Conservation (phyloP, 2,113 vertebrate genomes). For the Patagioenas fasciata region DNA sequence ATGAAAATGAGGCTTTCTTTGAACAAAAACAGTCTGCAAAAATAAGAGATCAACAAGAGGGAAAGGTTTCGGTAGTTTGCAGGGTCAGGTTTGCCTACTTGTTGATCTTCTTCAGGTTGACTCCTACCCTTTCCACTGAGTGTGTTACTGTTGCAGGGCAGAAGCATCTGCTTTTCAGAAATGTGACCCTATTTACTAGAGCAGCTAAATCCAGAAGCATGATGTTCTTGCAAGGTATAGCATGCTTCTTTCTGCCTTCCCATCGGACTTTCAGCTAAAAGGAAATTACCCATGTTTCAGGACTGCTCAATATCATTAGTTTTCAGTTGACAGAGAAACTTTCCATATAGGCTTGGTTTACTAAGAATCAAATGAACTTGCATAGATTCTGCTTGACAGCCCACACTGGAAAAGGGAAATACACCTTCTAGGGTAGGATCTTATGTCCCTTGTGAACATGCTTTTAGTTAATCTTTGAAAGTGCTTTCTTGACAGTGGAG, state of each 20-base stretch:
- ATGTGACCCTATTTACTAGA: neutral
- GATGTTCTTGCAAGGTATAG: neutral
- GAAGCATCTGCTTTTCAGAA: neutral
- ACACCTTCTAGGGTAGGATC: neutral
- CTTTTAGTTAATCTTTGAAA: neutral
- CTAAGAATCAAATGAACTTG: neutral
- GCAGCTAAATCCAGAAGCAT: neutral
- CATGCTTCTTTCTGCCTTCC: neutral
- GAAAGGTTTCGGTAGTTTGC: neutral
- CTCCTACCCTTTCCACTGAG: neutral
- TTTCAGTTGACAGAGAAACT: neutral
- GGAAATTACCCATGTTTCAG: neutral
- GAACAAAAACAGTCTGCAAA: neutral
- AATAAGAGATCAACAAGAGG: neutral
- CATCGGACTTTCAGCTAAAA: neutral
- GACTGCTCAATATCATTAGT: neutral
- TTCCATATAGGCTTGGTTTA: neutral
- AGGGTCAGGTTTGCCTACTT: neutral
- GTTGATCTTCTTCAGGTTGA: neutral
- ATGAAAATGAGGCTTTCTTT: neutral
- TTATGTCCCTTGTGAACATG: neutral
- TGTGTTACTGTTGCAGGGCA: neutral
- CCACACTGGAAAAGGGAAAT: neutral
- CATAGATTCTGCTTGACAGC: neutral
- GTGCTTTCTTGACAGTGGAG: neutral